These are phyloP conservation scores for Malurus alboscapulatus DNA, from an alignment of 2,113 vertebrate genomes.

Conservation along the genomic window DNA sequence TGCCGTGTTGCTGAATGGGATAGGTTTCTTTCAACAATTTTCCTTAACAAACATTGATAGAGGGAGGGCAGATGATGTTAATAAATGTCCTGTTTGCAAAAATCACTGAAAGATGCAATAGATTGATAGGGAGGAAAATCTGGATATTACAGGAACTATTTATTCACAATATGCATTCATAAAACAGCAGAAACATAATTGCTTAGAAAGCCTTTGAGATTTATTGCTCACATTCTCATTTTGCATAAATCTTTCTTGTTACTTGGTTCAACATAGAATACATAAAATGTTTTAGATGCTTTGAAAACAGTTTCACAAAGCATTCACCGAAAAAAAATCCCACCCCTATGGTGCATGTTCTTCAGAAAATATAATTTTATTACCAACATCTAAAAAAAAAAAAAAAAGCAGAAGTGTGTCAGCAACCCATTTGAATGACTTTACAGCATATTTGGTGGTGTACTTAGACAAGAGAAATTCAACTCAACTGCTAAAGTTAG, in stretches of 20 bases:
- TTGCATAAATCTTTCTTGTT: neutral
- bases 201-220: neutral
- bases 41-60: neutral
- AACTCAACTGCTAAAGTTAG: conserved; percentile 21
- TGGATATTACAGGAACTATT: neutral
- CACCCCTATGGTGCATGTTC: neutral
- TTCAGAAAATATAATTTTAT: neutral
- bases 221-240: neutral
- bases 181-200: neutral
- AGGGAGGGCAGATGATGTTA: neutral
- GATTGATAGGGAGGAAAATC: neutral
- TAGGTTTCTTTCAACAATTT: neutral
- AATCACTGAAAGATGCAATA: neutral
- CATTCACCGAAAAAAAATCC: neutral
- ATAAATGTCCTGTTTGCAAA: neutral
- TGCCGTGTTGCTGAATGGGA: neutral
- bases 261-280: neutral
- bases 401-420: neutral
- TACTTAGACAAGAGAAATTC: conserved; percentile 23
- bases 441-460: neutral
- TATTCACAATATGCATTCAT: neutral
- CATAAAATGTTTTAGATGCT: neutral
- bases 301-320: neutral
- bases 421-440: conserved; percentile 34
- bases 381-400: neutral